Base-by-base conservation (phyloP, 2,888 invertebrate genomes). In the Drosophila testacea region DNA sequence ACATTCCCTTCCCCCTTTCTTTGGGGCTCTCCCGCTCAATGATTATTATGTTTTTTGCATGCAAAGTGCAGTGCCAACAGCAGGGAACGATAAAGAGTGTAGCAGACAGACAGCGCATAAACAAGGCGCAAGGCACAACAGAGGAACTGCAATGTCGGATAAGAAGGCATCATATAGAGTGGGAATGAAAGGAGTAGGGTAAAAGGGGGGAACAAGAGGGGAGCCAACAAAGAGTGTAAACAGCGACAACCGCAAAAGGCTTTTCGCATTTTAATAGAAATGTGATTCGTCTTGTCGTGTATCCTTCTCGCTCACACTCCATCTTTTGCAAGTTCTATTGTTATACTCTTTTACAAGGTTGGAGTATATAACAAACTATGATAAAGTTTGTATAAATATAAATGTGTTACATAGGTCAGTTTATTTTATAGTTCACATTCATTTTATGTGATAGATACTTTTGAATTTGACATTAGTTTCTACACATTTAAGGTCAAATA, bases 231-330 rank as follows among this genome's bases (percentile, higher is more conserved):
- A 59, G 68, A 78, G 72, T 69, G 69, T 67, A 69, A 81, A 76
- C 70, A 81, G 64, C 77, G 52, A 62, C 60, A 79, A 80, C 83
- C 83, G 76, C 82, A 84, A 82, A 83, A 80, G 87, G 82, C 83
- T 84, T 83, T 83, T 79, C 85, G 85, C 83, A 85, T 85, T 85
- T 85, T 88, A 88, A 85, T 85, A 83, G 86, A 85, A 85, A 83
- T 83, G 81, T 85, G 83, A 79, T 76, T 83, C 78, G 81, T 84
- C 81, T 76, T 77, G 69, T 65, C 46, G 51, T 50, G 44, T 57
- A 30, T 69, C 30, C 0, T 30, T 36, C 36, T 51, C 16, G 39
- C 41, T 47, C 27, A 0, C 47, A 28, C 60, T 56, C 41, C 48
- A 41, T 39, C 27, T 44, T 28, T 39, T 41, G 39, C 44, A 60